Percentiles rank a stretch among this genome's conserved stretches.
phyloP scores from a whole-genome alignment of 1,140 invertebrate species.

The Bombus difficillimus region DNA sequence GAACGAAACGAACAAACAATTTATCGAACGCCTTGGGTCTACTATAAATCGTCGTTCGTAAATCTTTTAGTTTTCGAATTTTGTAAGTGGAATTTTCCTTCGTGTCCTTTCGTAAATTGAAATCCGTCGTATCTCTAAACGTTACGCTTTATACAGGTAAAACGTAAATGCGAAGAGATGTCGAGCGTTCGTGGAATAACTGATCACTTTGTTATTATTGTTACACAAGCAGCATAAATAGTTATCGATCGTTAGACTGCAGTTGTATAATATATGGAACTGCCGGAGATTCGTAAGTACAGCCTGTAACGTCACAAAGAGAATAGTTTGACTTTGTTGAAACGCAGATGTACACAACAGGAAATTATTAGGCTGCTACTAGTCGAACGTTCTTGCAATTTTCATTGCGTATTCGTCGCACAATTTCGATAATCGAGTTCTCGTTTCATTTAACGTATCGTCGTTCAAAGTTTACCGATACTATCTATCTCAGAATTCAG shows the following conservation, averaged over 20 bases:
- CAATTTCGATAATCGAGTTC: conserved; percentile 1
- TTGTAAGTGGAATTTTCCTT: neutral
- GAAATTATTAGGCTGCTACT: neutral
- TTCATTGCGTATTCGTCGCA: neutral
- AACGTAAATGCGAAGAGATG: too few species aligned
- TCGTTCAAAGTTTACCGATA: too few species aligned
- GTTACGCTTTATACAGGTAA: neutral
- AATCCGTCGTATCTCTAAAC: neutral
- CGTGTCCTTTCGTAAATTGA: neutral
- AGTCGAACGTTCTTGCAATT: neutral
- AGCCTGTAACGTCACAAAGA: conserved; percentile 7
- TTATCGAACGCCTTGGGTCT: too few species aligned
- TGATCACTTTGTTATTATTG: conserved; percentile 11
- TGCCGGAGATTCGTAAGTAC: neutral
- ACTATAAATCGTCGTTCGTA: too few species aligned
- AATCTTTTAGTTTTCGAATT: too few species aligned
- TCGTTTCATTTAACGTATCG: neutral
- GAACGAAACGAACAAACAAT: too few species aligned
- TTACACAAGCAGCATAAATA: neutral
- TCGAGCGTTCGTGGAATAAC: neutral
- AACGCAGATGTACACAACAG: too few species aligned
- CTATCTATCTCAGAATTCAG: neutral
- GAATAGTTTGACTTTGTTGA: conserved; percentile 7
- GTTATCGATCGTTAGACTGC: conserved; percentile 3
- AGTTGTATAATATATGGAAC: conserved; percentile 2